These are phyloP conservation scores for Nematostella vectensis DNA, from an alignment of 92 coral and sea anemone species.

Conservation along the genomic window DNA sequence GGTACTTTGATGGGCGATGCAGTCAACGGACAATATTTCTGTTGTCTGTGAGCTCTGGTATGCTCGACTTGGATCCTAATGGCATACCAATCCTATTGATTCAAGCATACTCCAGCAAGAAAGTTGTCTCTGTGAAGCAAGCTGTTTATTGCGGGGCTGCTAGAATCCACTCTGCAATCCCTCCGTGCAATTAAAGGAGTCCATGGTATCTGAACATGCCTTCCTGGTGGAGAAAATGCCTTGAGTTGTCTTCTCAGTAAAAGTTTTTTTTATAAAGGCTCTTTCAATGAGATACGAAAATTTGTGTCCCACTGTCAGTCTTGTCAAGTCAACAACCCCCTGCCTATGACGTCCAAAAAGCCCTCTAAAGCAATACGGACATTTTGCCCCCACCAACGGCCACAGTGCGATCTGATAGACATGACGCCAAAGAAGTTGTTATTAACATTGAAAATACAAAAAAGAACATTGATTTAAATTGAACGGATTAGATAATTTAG, in stretches of 20 bases:
- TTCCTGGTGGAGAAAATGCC: conserved; percentile 12
- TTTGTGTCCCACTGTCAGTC: conserved; percentile 4
- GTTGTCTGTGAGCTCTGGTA: not conserved
- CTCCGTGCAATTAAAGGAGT: not conserved
- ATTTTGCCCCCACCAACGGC: conserved; percentile 3
- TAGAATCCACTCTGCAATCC: not conserved
- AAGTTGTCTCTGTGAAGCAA: not conserved
- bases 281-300: no score
- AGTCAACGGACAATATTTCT: not conserved
- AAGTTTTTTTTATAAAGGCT: no score
- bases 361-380: conserved; percentile 12
- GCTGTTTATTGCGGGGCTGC: not conserved
- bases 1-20: not conserved
- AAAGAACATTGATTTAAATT: no score
- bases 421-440: no score
- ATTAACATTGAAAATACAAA: no score
- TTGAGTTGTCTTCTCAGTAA: not conserved
- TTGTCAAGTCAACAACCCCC: no score
- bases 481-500: no score
- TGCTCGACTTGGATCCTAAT: not conserved
- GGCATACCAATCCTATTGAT: not conserved
- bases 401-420: no score
- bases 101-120: not conserved
- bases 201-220: conserved; percentile 2
- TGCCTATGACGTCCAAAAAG: conserved; percentile 4